Evolutionary conservation across 2,888 invertebrate genomes (phyloP), one percentile per base, ranked within the genome.

Genomic region (Agapetus fuscipes): DNA sequence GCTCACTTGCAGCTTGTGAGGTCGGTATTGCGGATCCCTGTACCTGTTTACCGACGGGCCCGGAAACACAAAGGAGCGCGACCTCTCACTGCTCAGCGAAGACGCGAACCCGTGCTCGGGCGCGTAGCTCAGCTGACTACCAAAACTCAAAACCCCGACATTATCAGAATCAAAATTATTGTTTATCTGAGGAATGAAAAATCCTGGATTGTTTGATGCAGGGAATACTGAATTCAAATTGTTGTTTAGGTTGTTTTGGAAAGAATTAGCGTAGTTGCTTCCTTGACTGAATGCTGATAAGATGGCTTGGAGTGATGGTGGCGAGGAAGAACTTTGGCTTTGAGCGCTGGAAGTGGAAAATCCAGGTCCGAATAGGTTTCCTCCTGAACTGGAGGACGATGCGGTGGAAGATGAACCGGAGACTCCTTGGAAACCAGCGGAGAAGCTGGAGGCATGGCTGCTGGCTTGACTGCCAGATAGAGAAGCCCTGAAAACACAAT

Each of bases 371-470:
- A 48, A 43, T n/a, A 39, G 14, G 13, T 34, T 45, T 28, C 45
- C 48, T 6, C 64, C 58, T 9, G 26, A 3, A 12, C 41, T 34
- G 0, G 67, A 58, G 0, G 61, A 62, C 0, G 66, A 64, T 0
- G 56, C 53, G 0, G 62, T 29, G 55, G 3, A 53, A 42, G 1
- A 64, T 58, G 0, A 56, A 48, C 3, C 39, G 3, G 43, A 43
- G 14, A 43, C 15, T 12, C 45, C 49, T 13, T 41, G 34, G 5
- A 31, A 25, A 24, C 45, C 43, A 13, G 61, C 60, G 7, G 59
- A 53, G 51, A 69, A 68, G 1, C 66, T 61, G 1, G 63, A 64
- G 4, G 68, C 66, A 50, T 70, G 70, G 33, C 69, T 69, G 50
- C 63, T 67, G 1, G 70, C 60, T 43, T 70, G 69, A 40, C 69